These are phyloP conservation scores for Protomyctophum bolini DNA, from an alignment of 2,113 vertebrate genomes.

Conservation along the genomic window DNA sequence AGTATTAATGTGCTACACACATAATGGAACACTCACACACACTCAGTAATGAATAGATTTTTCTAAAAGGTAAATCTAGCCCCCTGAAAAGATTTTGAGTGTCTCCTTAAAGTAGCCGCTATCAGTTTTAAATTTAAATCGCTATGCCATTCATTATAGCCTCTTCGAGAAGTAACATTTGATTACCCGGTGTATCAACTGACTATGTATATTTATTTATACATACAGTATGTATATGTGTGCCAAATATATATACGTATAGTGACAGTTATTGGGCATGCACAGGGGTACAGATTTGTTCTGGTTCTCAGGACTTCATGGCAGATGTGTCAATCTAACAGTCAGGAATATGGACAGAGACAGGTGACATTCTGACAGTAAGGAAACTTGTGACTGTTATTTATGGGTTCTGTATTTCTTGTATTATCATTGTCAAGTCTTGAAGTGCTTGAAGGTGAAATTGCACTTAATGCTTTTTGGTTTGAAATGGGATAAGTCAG, in stretches of 20 bases:
- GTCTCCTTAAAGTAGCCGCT: too few species aligned
- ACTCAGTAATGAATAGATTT: too few species aligned
- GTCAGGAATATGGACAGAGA: slow-evolving; percentile 42
- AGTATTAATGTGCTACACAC: background rate
- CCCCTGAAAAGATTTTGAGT: too few species aligned
- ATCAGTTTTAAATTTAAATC: too few species aligned
- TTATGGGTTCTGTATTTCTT: background rate
- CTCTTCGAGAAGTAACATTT: background rate
- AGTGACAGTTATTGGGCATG: too few species aligned
- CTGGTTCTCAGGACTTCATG: background rate
- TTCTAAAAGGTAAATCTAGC: too few species aligned
- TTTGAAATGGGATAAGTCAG: slow-evolving; percentile 40
- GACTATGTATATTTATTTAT: background rate
- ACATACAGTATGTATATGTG: too few species aligned
- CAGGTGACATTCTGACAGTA: slow-evolving; percentile 37
- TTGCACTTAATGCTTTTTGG: slow-evolving; percentile 39
- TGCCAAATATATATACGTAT: too few species aligned
- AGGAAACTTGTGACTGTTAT: slow-evolving; percentile 46
- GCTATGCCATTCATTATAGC: background rate
- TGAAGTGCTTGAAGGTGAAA: slow-evolving; percentile 45
- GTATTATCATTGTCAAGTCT: slow-evolving; percentile 27
- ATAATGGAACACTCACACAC: too few species aligned
- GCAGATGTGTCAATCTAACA: slow-evolving; percentile 51
- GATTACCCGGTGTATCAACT: background rate
- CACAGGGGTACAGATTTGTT: too few species aligned